Evolutionary conservation across 2,797 vertebrate species (phyloP).

Genomic region (Enteromius thamalakanensis): DNA sequence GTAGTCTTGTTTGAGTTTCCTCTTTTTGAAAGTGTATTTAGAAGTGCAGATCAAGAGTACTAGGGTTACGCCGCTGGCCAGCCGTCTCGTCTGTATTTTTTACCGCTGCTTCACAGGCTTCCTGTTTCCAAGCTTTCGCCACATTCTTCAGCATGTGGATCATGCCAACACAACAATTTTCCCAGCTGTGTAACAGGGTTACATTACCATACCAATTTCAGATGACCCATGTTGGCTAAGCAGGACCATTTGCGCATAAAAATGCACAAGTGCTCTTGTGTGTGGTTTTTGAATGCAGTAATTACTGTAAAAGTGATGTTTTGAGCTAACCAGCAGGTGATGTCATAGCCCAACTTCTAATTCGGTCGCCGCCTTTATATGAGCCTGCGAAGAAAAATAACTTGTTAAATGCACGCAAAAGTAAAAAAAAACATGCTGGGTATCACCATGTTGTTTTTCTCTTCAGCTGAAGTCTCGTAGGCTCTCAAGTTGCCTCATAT

Average conservation of each 20-base stretch:
- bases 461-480: conserved; percentile 15
- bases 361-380: conserved; percentile 39
- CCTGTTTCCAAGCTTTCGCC: conserved; percentile 76
- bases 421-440: background rate
- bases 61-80: conserved; percentile 26
- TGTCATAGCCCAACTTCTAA: conserved; percentile 50
- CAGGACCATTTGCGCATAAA: conserved; percentile 5
- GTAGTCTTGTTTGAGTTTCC: conserved; percentile 41
- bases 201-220: conserved; percentile 25
- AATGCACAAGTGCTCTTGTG: conserved; percentile 25
- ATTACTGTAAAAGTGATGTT: conserved; percentile 39
- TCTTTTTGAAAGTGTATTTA: conserved; percentile 26
- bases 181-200: conserved; percentile 46
- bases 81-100: conserved; percentile 32
- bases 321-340: conserved; percentile 47
- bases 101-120: conserved; percentile 65
- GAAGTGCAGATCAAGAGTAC: conserved; percentile 16
- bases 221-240: conserved; percentile 15
- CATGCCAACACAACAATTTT: conserved; percentile 66
- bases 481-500: conserved; percentile 27
- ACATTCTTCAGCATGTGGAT: conserved; percentile 73
- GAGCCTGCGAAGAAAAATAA: conserved; percentile 14
- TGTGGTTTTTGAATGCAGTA: conserved; percentile 25
- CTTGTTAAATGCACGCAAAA: background rate
- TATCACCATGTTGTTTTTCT: conserved; percentile 15